These are phyloP conservation scores for Cacoxenus indagator DNA, from an alignment of 2,888 invertebrate species.

Conservation along the genomic window DNA sequence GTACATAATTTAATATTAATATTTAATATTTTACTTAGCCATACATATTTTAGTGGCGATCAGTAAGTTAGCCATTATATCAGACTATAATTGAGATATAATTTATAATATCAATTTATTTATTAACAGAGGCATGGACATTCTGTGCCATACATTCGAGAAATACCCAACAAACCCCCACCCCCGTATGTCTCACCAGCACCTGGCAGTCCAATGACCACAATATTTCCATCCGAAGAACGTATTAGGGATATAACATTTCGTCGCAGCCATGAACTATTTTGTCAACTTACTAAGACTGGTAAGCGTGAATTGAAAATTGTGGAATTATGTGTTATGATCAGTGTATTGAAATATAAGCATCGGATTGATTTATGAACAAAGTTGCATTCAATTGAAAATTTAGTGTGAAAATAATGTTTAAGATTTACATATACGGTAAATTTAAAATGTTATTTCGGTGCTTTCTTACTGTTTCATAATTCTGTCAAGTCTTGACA, in stretches of 20 bases:
- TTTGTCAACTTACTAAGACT: conserved; percentile 57
- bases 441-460: neutral
- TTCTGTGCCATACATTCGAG: conserved; percentile 70
- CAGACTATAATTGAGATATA: too few species aligned
- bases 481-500: too few species aligned
- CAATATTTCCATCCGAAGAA: conserved; percentile 64
- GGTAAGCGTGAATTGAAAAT: conserved; percentile 47
- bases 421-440: neutral
- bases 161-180: conserved; percentile 82
- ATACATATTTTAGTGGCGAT: too few species aligned
- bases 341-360: too few species aligned
- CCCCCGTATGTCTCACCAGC: conserved; percentile 81
- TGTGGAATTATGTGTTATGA: too few species aligned
- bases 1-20: too few species aligned
- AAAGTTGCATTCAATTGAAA: too few species aligned
- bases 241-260: conserved; percentile 64
- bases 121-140: too few species aligned
- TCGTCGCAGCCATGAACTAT: conserved; percentile 61
- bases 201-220: conserved; percentile 67
- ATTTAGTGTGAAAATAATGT: too few species aligned
- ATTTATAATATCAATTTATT: neutral
- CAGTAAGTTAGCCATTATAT: too few species aligned
- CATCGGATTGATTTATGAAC: neutral
- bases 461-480: conserved; percentile 1
- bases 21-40: too few species aligned